Conservation (phyloP, 2,888 invertebrate genomes). For the Sphecodes monilicornis region DNA sequence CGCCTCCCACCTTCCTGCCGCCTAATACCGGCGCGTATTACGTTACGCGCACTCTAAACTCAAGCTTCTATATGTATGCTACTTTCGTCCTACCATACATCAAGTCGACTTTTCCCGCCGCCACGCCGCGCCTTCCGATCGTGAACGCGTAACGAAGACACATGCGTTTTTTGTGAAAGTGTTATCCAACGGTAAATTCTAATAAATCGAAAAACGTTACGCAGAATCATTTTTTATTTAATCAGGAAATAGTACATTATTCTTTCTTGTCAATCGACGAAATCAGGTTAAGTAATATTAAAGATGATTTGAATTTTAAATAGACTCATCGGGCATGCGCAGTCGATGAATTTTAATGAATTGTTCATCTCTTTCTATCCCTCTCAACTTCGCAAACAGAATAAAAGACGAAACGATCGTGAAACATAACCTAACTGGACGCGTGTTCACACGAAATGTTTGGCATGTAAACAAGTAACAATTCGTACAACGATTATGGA, state of each 20-base stretch:
- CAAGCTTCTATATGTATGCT: not conserved
- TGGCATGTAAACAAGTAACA: constrained; percentile 37
- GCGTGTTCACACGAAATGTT: not conserved
- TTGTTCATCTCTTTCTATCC: not conserved
- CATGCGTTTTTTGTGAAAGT: not conserved
- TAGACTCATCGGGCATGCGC: not conserved
- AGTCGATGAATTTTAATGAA: not conserved
- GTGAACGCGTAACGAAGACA: not conserved
- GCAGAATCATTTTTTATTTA: too few species aligned
- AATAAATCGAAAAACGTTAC: not conserved
- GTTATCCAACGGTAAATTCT: not conserved
- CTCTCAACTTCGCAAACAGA: not conserved
- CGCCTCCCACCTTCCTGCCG: constrained; percentile 63
- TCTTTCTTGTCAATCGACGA: not conserved
- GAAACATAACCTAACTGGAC: not conserved
- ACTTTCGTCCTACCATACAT: not conserved
- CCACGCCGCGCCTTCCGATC: not conserved
- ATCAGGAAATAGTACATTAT: not conserved
- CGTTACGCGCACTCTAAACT: not conserved
- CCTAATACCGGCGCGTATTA: not conserved
- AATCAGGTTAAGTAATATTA: not conserved
- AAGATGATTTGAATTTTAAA: not conserved
- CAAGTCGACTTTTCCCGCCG: not conserved
- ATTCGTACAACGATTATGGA: constrained; percentile 83
- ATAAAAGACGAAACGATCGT: not conserved